A percentile compares a stretch with the other conserved stretches of the same genome.
phyloP scores from a whole-genome alignment of 2,797 vertebrate genomes.

The Sebastes minor region DNA sequence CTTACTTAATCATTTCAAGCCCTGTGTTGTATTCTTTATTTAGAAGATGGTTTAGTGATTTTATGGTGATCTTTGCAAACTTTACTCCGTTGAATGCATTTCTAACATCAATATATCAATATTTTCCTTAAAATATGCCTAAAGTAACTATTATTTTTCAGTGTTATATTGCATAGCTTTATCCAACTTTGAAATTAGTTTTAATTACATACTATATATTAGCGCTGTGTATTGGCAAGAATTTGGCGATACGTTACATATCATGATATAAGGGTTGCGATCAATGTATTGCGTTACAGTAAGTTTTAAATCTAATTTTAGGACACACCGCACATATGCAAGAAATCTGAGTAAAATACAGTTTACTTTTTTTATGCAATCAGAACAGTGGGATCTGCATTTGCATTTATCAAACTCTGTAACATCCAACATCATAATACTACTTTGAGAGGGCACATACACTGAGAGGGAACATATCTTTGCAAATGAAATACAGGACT shows the following conservation, averaged over 20 bases:
- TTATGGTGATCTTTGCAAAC: not conserved
- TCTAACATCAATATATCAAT: not conserved
- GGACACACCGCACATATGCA: no score
- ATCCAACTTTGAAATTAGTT: not conserved
- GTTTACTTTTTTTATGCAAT: not conserved
- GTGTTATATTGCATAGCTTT: not conserved
- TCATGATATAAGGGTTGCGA: no score
- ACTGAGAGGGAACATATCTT: no score
- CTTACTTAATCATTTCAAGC: not conserved
- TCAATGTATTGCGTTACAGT: no score
- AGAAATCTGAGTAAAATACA: not conserved
- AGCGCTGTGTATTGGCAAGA: no score
- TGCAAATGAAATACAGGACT: rapidly evolving
- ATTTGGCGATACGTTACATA: rapidly evolving
- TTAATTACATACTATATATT: not conserved
- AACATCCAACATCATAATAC: no score
- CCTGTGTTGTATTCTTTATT: not conserved
- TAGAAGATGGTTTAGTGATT: not conserved
- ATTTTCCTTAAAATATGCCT: not conserved
- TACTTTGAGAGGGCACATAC: no score
- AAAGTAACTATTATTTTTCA: not conserved
- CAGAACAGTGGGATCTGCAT: no score
- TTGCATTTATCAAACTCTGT: no score
- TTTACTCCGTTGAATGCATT: not conserved
- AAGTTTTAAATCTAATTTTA: no score